Evolutionary conservation across 2,113 vertebrate genomes (phyloP), one percentile per base, ranked within the genome.

Genomic region (Caranx ignobilis): DNA sequence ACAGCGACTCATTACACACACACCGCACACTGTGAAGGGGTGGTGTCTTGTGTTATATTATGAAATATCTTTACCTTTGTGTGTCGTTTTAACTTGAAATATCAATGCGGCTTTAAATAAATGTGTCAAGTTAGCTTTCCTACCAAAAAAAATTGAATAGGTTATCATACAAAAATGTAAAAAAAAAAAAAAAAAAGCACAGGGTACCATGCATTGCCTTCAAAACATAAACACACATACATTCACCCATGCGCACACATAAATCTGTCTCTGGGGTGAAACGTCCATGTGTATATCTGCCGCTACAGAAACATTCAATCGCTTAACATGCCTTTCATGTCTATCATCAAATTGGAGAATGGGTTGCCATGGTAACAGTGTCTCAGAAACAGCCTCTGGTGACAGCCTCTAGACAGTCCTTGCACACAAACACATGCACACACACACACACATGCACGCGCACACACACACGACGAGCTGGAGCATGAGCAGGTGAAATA

Each of bases 361-460:
- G 64, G 84, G 93, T 95, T 93, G 68, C 93, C 86, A 93, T 94
- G 86, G 93, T 87, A 91, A 94, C 85, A 2, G 62, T 80, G 82
- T 91, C 87, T 89, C 62, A 77, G 87, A 80, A 75, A 67, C 86
- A 89, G 89, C 92, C 90, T 89, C 70, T 69, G 77, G 87, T 91
- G 90, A 87, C 82, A 81, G 81, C 79, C 70, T 83, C 63, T 7
- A 75, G 79, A 71, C 77, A 67, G 84, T 77, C 67, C 80, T 66
- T 62, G 66, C 60, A 54, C 72, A 63, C 31, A 60, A 54, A 79
- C 74, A 79, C 66, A 76, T 15, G 66, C 34, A 35, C 26, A 41
- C 57, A 56, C 50, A 43, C 32, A 67, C 12, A 64, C 18, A 69
- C n/a, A 68, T 62, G 69, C 11, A 74, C 45, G 81, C 34, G 47